Percentiles rank a stretch among this genome's conserved stretches.
Conservation (phyloP, 2,888 invertebrate species). For the Euphydryas editha region DNA sequence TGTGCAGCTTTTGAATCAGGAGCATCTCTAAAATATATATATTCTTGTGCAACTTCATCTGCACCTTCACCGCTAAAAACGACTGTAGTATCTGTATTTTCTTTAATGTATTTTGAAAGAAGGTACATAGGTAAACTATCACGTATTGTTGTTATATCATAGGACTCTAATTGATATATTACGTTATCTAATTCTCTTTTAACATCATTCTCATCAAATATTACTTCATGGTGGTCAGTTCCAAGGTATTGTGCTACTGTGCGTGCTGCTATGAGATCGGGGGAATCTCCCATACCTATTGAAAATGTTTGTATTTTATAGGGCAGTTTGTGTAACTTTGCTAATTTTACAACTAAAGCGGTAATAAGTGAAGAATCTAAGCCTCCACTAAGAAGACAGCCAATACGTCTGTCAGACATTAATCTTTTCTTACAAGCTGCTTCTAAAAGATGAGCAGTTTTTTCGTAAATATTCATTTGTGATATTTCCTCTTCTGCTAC, state of each 20-base stretch:
- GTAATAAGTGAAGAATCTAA: constrained; percentile 94
- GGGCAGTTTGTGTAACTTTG: constrained; percentile 84
- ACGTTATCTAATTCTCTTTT: constrained; percentile 89
- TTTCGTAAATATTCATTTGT: constrained; percentile 79
- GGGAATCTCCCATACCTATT: constrained; percentile 94
- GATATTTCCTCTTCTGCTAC: constrained; percentile 67
- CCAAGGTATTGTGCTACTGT: constrained; percentile 92
- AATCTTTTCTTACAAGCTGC: constrained; percentile 91
- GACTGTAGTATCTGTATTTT: constrained; percentile 93
- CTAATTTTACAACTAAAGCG: constrained; percentile 86
- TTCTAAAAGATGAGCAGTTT: constrained; percentile 85
- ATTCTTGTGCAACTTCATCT: constrained; percentile 97
- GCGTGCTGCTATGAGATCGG: constrained; percentile 93
- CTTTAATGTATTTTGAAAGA: constrained; percentile 90
- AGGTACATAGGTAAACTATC: constrained; percentile 94
- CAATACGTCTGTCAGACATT: constrained; percentile 93
- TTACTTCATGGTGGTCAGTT: constrained; percentile 95
- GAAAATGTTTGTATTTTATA: constrained; percentile 94
- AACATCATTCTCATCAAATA: constrained; percentile 93
- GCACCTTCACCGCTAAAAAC: constrained; percentile 97
- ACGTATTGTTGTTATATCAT: constrained; percentile 93
- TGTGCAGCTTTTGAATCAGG: constrained; percentile 88
- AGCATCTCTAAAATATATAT: constrained; percentile 96
- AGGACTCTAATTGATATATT: constrained; percentile 94
- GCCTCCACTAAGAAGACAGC: constrained; percentile 93